A percentile compares a stretch with the other conserved stretches of the same genome.
Conservation (phyloP, 2,113 vertebrate species). For the cattle (Bos taurus) region ARS-UCD2.0 NC_037335.1:40736001-40736500, state of each 20-base stretch:
- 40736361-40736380: neutral
- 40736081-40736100: neutral
- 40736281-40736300: neutral
- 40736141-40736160: neutral
- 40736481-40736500: neutral
- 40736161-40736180: neutral
- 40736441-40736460: neutral
- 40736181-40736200: neutral
- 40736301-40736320: neutral
- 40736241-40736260: neutral
- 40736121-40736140: neutral
- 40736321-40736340: neutral
- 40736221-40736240: neutral
- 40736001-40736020: neutral
- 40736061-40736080: neutral
- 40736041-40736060: neutral
- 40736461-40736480: neutral
- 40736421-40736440: neutral
- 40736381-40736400: neutral
- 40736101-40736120: neutral
- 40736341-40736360: neutral
- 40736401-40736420: neutral
- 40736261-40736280: neutral
- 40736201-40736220: neutral
- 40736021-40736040: neutral